phyloP scores from a whole-genome alignment of 1,140 invertebrate genomes.

The Leptoteleia sp. region DNA sequence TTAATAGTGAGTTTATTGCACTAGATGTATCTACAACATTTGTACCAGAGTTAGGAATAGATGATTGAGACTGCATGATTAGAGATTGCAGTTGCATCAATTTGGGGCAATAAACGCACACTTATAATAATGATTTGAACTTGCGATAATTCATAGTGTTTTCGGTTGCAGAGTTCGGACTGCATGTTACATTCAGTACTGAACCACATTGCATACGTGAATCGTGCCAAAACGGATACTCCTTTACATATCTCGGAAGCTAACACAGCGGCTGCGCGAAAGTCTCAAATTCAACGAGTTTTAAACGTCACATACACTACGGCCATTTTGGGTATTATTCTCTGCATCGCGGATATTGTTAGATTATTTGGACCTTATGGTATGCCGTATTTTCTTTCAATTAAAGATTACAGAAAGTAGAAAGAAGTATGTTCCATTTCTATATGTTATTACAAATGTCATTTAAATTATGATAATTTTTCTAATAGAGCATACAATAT shows the following conservation, averaged over 20 bases:
- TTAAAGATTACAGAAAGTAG: too few species aligned
- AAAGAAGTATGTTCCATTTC: too few species aligned
- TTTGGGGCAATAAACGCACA: too few species aligned
- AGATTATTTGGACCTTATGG: constrained; percentile 82
- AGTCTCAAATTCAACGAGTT: constrained; percentile 80
- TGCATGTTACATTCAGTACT: constrained; percentile 83
- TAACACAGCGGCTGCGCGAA: constrained; percentile 75
- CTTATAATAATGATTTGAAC: too few species aligned
- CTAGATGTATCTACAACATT: too few species aligned
- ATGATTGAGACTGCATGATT: too few species aligned
- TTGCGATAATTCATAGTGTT: neutral
- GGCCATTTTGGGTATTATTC: constrained; percentile 81
- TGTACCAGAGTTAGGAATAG: too few species aligned
- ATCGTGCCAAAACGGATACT: constrained; percentile 79
- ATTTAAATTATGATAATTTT: too few species aligned
- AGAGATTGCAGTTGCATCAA: too few species aligned
- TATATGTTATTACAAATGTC: too few species aligned
- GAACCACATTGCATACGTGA: constrained; percentile 84
- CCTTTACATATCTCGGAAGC: constrained; percentile 76
- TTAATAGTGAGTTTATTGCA: too few species aligned
- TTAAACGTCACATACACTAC: constrained; percentile 81
- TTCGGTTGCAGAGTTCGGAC: constrained; percentile 66
- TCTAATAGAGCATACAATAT: too few species aligned
- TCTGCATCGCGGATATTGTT: constrained; percentile 81
- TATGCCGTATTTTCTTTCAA: constrained; percentile 47